Evolutionary conservation across 2,113 vertebrate species (phyloP), one percentile per base, ranked within the genome.

Genomic region (Phoenicopterus ruber): DNA sequence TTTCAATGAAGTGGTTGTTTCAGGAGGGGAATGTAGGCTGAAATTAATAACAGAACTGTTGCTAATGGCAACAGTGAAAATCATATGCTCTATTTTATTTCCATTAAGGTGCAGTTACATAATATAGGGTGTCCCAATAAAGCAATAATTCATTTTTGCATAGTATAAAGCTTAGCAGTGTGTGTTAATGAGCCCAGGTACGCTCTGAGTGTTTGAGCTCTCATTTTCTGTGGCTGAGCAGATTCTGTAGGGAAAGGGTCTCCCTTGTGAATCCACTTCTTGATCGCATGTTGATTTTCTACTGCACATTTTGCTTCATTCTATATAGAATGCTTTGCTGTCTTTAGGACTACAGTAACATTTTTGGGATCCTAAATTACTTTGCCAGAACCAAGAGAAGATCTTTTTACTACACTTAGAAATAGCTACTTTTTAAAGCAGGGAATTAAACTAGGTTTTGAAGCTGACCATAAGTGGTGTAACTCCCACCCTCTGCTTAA

Each of bases 41-140:
- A 62, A 93, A 93, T 93, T 90, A 92, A 63, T 62, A 87, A 77
- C 86, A 82, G 89, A 77, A 82, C 42, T 66, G 93, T 95, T 96
- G 95, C 94, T 94, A 85, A 80, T 54, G 62, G 95, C 88, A 91
- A 95, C 94, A 25, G 4, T 54, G 73, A 62, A 82, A 80, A 82
- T 65, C 65, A 49, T 61, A 57, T 36, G 65, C 7, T 8, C 38
- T 34, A 31, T 34, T 92, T 95, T 42, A 49, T 91, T 92, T 69
- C 65, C 36, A 21, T 82, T 47, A 71, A 86, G 90, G 55, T 66
- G 67, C 55, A 59, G 50, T 89, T 87, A 70, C 74, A 80, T 70
- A 85, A 95, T 34, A 36, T 7, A 55, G 36, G 57, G 28, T 38
- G 73, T 12, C 70, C 81, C 74, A 84, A 25, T 25, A 93, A 94